A percentile compares a stretch with the other conserved stretches of the same genome.
phyloP scores from a whole-genome alignment of 2,888 invertebrate genomes.

The Nomada hirtipes region DNA sequence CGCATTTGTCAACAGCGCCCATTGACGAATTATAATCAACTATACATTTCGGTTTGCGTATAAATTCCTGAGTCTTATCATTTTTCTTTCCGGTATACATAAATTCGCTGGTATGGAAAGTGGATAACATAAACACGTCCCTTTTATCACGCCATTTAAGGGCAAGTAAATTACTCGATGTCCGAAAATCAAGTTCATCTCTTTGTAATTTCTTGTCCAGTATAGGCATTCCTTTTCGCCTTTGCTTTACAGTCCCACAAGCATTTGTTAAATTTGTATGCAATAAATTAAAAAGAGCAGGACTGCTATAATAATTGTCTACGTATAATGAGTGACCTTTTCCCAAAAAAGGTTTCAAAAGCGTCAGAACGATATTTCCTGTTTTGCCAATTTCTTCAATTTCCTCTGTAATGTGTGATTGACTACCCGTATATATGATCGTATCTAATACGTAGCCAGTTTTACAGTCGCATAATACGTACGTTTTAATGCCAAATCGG shows the following conservation, averaged over 20 bases:
- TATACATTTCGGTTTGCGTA: slow-evolving; percentile 19
- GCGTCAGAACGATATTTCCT: slow-evolving; percentile 36
- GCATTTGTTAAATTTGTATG: slow-evolving; percentile 35
- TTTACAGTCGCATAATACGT: slow-evolving; percentile 38
- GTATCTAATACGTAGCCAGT: slow-evolving; percentile 26
- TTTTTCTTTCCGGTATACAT: neutral
- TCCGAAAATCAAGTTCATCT: slow-evolving; percentile 38
- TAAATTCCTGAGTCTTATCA: neutral
- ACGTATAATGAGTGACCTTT: slow-evolving; percentile 32
- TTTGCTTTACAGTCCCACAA: slow-evolving; percentile 38
- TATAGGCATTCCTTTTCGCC: slow-evolving; percentile 27
- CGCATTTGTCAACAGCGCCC: slow-evolving; percentile 6
- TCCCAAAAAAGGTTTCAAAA: slow-evolving; percentile 29
- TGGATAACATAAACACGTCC: slow-evolving; percentile 35
- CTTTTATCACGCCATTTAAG: slow-evolving; percentile 45
- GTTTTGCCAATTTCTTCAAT: slow-evolving; percentile 32
- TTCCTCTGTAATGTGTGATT: slow-evolving; percentile 23
- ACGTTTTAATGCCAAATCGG: slow-evolving; percentile 35
- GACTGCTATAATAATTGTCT: slow-evolving; percentile 44
- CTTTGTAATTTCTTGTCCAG: slow-evolving; percentile 32
- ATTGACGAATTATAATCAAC: slow-evolving; percentile 20
- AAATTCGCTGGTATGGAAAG: neutral
- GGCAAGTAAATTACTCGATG: slow-evolving; percentile 32
- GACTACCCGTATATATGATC: slow-evolving; percentile 13
- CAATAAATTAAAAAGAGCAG: slow-evolving; percentile 4